Base-by-base conservation (phyloP, 2,113 vertebrate species). In the Mandrillus leucophaeus region DNA sequence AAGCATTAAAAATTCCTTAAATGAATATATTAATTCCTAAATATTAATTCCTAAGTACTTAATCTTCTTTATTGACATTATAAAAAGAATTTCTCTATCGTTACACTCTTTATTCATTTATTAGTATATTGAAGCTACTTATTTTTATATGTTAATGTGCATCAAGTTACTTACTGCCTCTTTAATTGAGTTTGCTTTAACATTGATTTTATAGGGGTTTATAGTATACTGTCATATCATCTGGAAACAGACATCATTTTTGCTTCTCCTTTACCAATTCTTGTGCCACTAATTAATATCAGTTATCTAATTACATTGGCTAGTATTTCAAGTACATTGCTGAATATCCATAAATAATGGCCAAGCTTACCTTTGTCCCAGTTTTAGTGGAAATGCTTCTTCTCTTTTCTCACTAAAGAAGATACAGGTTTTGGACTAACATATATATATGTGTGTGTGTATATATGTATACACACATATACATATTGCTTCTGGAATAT, bases 1-100 rank as follows among this genome's bases (percentile, higher is more conserved):
- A 45, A 57, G 8, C 73, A 87, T 52, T 43, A 10, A 38, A 92
- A 79, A 20, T 32, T 48, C 23, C 80, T 75, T 90, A 50, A 73
- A 20, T 81, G 57, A 55, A 27, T 45, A 64, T 45, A 43, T 88
- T 79, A 73, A 92, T n/a, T 76, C 43, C 25, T 78, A 79, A 91
- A 55, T 72, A 64, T 88, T 84, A 79, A 95, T 43, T 78, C 52
- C 32, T 55, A 75, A 92, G 43, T 73, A 78, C 43, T 86, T 96
- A 92, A 90, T 87, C 30, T 93, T 64, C 35, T 84, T 68, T 72
- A 45, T 38, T 87, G 5, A 27, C 76, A 30, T 68, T 76, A 3
- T 20, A 70, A 72, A 73, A 82, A 20, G 30, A 4, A 50, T 92
- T 87, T 84, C 1, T 61, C 6, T 45, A 12, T 82, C 38, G 66